phyloP scores from a whole-genome alignment of 2,888 invertebrate genomes.

The Dioctria linearis region DNA sequence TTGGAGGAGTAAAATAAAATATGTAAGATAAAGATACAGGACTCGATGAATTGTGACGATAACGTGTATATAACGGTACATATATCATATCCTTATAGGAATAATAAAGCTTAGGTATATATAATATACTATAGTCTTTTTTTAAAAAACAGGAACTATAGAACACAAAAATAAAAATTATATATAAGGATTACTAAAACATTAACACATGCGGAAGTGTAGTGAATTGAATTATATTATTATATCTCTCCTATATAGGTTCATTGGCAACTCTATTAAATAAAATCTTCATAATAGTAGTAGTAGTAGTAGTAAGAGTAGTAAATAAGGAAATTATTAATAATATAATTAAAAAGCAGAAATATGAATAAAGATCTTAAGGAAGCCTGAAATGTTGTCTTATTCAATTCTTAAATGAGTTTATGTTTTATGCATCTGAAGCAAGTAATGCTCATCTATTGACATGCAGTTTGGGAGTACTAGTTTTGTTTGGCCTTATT shows the following conservation, averaged over 20 bases:
- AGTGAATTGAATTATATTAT: conserved; percentile 17
- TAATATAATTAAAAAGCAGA: conserved; percentile 19
- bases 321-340: conserved; percentile 40
- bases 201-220: conserved; percentile 45
- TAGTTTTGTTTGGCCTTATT: conserved; percentile 34
- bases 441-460: conserved; percentile 33
- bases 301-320: too few species aligned
- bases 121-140: not conserved
- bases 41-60: conserved; percentile 49
- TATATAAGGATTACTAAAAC: conserved; percentile 31
- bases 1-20: conserved; percentile 30
- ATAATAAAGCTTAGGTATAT: conserved; percentile 20
- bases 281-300: too few species aligned
- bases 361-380: conserved; percentile 26
- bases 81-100: conserved; percentile 25
- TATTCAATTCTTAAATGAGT: conserved; percentile 23
- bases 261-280: too few species aligned
- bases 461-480: conserved; percentile 34
- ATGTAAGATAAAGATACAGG: conserved; percentile 28
- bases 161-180: conserved; percentile 27
- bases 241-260: too few species aligned
- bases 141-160: conserved; percentile 15
- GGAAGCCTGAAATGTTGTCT: conserved; percentile 31
- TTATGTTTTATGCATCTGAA: conserved; percentile 24
- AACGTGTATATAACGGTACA: conserved; percentile 44